Base-by-base conservation (phyloP, 2,113 vertebrate genomes). In the Paracanthobrama guichenoti region DNA sequence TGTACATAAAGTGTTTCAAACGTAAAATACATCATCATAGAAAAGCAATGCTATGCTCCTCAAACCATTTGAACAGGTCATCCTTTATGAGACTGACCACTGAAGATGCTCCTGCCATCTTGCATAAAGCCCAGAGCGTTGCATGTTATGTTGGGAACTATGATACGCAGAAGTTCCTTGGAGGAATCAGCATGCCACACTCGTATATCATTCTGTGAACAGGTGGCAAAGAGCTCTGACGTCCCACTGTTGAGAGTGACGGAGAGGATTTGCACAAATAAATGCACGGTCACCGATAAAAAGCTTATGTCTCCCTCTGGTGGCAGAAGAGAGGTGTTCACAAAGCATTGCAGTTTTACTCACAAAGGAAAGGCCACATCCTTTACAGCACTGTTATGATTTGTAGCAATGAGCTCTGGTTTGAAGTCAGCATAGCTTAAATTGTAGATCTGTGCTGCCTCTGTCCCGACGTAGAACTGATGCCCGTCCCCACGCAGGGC, bases 101-200 rank as follows among this genome's bases (percentile, higher is more conserved):
- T 98, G 89, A 97, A 89, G 87, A 98, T 96, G 94, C 96, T 96
- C 39, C 79, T 94, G 75, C 96, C 96, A 0, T 98, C 95, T n/a
- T 46, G 86, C 94, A 94, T 96, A 81, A 98, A 88, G 14, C 96
- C 94, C 9, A 97, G 79, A 73, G 95, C 88, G 0, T 94, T 93
- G 91, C 97, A 98, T 57, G 93, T 98, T 91, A 95, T 87, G 85
- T 96, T 96, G 84, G 95, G 96, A 9, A 96, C 86, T 0, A 90
- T 90, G 82, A 98, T 96, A 18, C 95, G 92, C 48, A 97, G 90
- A 46, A 96, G 92, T 88, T 98, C 97, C 92, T 91, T 94, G 86
- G 91, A 91, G 16, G 93, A 93, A 0, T 91, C 85, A 0, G 93
- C 94, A 90, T 95, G 93, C 97, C 97, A 99, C 42, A 98, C 89